phyloP scores from a whole-genome alignment of 2,888 invertebrate genomes.

The Erynnis tages region DNA sequence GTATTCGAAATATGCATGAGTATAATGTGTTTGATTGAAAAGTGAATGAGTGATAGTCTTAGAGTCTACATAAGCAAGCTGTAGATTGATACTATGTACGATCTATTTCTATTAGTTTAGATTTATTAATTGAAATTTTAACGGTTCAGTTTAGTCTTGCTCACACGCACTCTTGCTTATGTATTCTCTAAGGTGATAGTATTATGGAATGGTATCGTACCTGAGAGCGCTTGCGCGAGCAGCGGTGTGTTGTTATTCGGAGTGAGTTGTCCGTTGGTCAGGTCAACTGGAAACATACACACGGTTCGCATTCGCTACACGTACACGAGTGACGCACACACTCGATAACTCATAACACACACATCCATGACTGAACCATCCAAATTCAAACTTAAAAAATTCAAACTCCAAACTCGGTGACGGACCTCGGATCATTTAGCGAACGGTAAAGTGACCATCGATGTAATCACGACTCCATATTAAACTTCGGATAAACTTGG shows the following conservation, averaged over 20 bases:
- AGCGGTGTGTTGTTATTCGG: slow-evolving; percentile 98
- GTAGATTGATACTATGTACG: no score
- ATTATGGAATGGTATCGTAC: slow-evolving; percentile 75
- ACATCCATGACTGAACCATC: slow-evolving; percentile 79
- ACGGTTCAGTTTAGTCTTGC: no score
- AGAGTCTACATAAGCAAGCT: no score
- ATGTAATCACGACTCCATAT: slow-evolving; percentile 68
- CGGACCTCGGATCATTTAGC: slow-evolving; percentile 49
- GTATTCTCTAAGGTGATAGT: slow-evolving; percentile 22
- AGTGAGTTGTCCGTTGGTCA: slow-evolving; percentile 97
- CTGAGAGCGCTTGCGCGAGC: slow-evolving; percentile 97
- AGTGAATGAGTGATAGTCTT: background rate
- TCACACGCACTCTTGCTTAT: no score
- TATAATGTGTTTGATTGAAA: no score
- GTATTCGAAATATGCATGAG: no score
- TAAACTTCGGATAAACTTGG: slow-evolving; percentile 68
- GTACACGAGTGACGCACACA: slow-evolving; percentile 60
- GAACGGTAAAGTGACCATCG: slow-evolving; percentile 69
- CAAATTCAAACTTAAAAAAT: slow-evolving; percentile 18
- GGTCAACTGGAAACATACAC: slow-evolving; percentile 93
- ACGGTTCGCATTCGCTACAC: slow-evolving; percentile 82
- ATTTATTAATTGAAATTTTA: no score
- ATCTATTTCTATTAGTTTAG: no score
- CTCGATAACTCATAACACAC: slow-evolving; percentile 61
- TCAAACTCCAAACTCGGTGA: slow-evolving; percentile 6